These are phyloP conservation scores for Pachyseris speciosa DNA, from an alignment of 64 coral and sea anemone genomes.

Conservation along the genomic window DNA sequence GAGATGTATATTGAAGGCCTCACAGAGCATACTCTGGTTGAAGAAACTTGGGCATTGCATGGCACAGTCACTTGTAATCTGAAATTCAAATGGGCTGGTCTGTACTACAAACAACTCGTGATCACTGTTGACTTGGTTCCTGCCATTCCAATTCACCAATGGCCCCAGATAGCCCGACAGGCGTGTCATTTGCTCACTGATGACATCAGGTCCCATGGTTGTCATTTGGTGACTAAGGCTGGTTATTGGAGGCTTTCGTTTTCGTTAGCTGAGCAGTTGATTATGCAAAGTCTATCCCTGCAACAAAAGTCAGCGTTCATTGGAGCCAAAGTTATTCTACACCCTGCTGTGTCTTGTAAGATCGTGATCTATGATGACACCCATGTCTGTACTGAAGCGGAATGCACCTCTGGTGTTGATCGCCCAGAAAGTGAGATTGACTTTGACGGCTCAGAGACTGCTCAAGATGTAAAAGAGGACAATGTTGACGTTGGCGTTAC, in stretches of 20 bases:
- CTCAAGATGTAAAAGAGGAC: background rate
- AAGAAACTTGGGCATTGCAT: slow-evolving; percentile 30
- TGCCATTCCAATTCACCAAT: slow-evolving; percentile 2
- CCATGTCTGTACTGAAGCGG: background rate
- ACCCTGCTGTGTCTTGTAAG: slow-evolving; percentile 25
- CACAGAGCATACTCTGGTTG: slow-evolving; percentile 35
- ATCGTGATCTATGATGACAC: slow-evolving; percentile 33
- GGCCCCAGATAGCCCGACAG: background rate
- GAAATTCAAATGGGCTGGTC: slow-evolving; percentile 40
- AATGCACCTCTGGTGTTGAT: background rate
- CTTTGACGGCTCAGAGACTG: background rate
- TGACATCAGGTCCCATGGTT: slow-evolving; percentile 18
- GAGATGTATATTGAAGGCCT: slow-evolving; percentile 40
- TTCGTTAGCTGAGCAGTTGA: slow-evolving; percentile 29
- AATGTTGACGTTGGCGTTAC: background rate
- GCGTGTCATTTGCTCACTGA: background rate
- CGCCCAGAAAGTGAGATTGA: background rate
- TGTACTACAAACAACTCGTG: slow-evolving; percentile 52
- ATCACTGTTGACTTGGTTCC: slow-evolving; percentile 50
- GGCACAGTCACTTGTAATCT: slow-evolving; percentile 62
- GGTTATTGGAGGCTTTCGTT: slow-evolving; percentile 64
- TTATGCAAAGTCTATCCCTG: background rate
- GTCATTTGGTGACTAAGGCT: slow-evolving; percentile 43
- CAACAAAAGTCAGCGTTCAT: slow-evolving; percentile 36
- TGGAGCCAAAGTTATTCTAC: slow-evolving; percentile 44